A percentile compares a stretch with the other conserved stretches of the same genome.
Conservation (phyloP, 2,113 vertebrate species). For the Ageneiosus marmoratus region DNA sequence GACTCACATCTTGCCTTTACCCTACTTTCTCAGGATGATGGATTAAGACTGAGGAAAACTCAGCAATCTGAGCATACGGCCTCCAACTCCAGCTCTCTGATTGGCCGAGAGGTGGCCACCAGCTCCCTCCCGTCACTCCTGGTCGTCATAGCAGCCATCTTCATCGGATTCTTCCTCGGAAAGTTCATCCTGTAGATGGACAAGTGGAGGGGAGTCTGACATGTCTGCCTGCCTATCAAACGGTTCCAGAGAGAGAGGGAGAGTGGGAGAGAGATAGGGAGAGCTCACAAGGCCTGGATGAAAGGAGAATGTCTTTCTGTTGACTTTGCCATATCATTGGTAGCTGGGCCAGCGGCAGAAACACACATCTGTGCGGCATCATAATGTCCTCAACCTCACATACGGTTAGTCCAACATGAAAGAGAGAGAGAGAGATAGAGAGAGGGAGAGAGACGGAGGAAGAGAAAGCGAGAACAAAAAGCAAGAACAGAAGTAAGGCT, state of each 20-base stretch:
- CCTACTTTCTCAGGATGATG: constrained; percentile 81
- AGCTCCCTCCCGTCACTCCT: constrained; percentile 94
- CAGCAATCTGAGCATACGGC: constrained; percentile 85
- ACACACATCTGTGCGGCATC: constrained; percentile 86
- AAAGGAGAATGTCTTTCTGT: constrained; percentile 76
- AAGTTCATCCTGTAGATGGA: constrained; percentile 98
- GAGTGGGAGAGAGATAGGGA: constrained; percentile 56
- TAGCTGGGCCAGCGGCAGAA: constrained; percentile 81
- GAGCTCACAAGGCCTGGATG: constrained; percentile 74
- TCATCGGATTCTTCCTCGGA: constrained; percentile 99
- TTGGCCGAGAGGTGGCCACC: constrained; percentile 84
- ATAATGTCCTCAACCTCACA: constrained; percentile 78
- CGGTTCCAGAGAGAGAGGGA: constrained; percentile 31
- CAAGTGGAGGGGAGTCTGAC: constrained; percentile 77
- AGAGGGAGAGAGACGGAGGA: constrained; percentile 30
- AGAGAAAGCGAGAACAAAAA: constrained; percentile 34
- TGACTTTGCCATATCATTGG: constrained; percentile 93
- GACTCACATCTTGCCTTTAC: not conserved
- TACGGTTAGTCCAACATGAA: constrained; percentile 74
- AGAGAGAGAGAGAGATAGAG: constrained; percentile 38
- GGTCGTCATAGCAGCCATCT: constrained; percentile 98
- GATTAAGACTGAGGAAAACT: constrained; percentile 87
- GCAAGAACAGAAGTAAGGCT: constrained; percentile 69
- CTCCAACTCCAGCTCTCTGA: constrained; percentile 77
- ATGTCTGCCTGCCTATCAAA: constrained; percentile 50